Evolutionary conservation across 2,113 vertebrate species (phyloP), one percentile per base, ranked within the genome.

Genomic region (Spea multiplicata): DNA sequence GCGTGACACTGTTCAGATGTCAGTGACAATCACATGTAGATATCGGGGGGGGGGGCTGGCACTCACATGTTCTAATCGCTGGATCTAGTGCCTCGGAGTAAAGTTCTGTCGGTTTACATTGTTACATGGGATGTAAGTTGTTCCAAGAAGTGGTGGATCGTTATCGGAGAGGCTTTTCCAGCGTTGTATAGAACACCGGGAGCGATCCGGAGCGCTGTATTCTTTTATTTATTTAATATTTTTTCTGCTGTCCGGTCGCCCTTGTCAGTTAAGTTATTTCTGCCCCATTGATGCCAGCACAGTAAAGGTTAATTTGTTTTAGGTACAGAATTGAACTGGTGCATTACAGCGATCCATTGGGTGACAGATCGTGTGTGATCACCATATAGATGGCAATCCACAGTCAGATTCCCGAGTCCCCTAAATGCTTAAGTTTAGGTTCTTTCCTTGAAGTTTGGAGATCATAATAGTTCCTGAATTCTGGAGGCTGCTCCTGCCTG

Each of bases 51-150:
- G 30, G 30, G 30, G 1, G 30, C 46, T 68, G 52, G 49, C 50
- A 17, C 49, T 65, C 45, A n/a, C 55, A 47, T 9, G 45, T n/a
- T 16, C 3, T 9, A 45, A 12, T 10, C 5, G 45, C 16, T 30
- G 44, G 5, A 1, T 61, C 61, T 64, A 30, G 8, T 14, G 17
- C 44, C 44, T 50, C 50, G 6, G 44, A 0, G 44, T 16, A 78
- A 80, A 80, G 70, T 80, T 80, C 77, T 71, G 68, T 68, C 74
- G 68, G 65, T 76, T 69, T 16, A 16, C 0, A 57, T 76, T 16
- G 64, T 14, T 47, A 17, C 30, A 57, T 57, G 9, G 16, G 44
- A 10, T 52, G 30, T 0, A 30, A 66, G 47, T 65, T 66, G 64
- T 67, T 67, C 44, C 61, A 66, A 74, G 45, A 74, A 74, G 45